Evolutionary conservation across 2,888 invertebrate genomes (phyloP), one percentile per base, ranked within the genome.

Genomic region (Drosophila pullipes): DNA sequence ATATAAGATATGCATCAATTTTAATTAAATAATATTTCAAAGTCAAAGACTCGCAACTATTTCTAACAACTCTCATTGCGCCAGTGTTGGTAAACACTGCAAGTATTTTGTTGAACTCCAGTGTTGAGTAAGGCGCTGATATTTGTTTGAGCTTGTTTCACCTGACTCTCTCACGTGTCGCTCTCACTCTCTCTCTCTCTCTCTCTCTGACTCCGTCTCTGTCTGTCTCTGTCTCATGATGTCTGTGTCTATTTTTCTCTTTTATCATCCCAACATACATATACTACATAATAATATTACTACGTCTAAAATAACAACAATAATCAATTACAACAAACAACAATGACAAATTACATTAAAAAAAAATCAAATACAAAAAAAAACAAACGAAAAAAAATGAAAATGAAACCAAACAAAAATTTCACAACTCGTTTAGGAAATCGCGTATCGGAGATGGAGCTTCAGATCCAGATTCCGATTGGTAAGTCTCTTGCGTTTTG

Each of bases 381-480:
- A 50, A 68, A 67, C 54, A 57, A 39, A 66, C 66, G 65, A 58
- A 54, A 70, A 70, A 69, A 57, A 71, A 68, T 22, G 53, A 41
- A 74, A 76, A 76, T 76, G 78, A 69, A 58, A 60, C 28, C 31
- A 72, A 73, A 73, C 58, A 84, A 82, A 81, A 82, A 84, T 87
- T 89, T 85, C 82, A 83, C 69, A 89, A 90, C 86, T 92, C 89
- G 84, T 92, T 86, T 91, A 92, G 92, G 92, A 92, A 92, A 91
- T 90, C 92, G 83, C 87, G 91, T 89, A 92, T 90, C 88, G 91
- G 92, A 88, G 92, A 92, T 88, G 92, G 92, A 88, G 91, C 90
- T 84, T 92, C 91, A 76, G 92, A 92, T 91, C 90, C 91, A 91
- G 93, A 92, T 89, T 92, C 92, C 83, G 92, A 93, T 91, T 92